These are phyloP conservation scores for Homarus gammarus DNA, from an alignment of 2,888 invertebrate genomes.

Conservation along the genomic window DNA sequence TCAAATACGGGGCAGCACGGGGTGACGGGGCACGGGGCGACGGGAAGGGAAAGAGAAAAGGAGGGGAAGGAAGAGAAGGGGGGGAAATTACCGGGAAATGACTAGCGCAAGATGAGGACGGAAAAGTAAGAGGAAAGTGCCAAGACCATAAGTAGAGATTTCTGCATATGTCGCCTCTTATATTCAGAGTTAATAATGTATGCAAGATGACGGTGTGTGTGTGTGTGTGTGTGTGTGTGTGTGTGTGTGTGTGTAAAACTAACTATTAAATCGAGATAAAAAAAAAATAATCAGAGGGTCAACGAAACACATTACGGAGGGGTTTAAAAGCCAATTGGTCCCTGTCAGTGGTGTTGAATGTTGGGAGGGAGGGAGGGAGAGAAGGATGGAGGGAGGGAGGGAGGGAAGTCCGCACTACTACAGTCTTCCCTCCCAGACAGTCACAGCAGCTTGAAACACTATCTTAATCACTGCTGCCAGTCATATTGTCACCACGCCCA, in stretches of 20 bases:
- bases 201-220: no score
- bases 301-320: no score
- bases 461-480: background rate
- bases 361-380: background rate
- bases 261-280: no score
- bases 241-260: no score
- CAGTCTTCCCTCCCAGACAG: background rate
- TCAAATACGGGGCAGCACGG: no score
- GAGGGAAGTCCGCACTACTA: background rate
- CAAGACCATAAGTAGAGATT: no score
- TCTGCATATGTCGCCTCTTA: no score
- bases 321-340: no score
- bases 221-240: no score
- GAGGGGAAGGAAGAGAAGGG: background rate
- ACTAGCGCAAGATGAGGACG: background rate
- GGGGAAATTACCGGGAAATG: no score
- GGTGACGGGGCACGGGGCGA: background rate
- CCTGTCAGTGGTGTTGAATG: background rate
- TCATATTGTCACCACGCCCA: background rate
- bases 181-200: no score
- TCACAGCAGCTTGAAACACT: conserved; percentile 5
- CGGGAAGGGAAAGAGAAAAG: background rate
- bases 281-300: no score
- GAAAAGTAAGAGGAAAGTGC: background rate
- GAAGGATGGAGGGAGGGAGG: background rate